A percentile compares a stretch with the other conserved stretches of the same genome.
Evolutionary conservation across 1,140 invertebrate species (phyloP).

Genomic region (Diabrotica undecimpunctata): DNA sequence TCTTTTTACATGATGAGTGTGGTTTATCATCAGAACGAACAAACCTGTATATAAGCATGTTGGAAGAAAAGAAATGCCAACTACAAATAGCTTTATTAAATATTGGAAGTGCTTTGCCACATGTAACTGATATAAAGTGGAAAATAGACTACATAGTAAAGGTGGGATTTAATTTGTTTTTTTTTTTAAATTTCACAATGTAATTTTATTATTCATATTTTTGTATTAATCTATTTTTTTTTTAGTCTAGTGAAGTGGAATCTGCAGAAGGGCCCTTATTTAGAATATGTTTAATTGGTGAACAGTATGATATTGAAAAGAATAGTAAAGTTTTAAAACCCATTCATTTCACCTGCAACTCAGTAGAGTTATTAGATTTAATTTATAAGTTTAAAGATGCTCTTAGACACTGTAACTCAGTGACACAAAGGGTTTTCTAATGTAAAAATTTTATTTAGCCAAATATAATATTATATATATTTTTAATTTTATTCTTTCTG

Average conservation of each 20-base stretch:
- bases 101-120: conserved; percentile 53
- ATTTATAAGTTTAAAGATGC: conserved; percentile 64
- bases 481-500: no score
- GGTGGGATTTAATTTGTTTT: conserved; percentile 42
- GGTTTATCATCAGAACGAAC: conserved; percentile 38
- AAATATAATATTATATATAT: no score
- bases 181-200: no score
- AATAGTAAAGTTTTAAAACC: conserved; percentile 48
- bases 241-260: conserved; percentile 49
- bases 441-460: no score
- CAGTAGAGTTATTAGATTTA: conserved; percentile 63
- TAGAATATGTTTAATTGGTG: conserved; percentile 47
- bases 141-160: conserved; percentile 58
- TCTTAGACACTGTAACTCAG: conserved; percentile 51
- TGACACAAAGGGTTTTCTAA: conserved; percentile 4
- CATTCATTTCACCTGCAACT: conserved; percentile 58
- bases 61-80: conserved; percentile 42
- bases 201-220: conserved; percentile 16
- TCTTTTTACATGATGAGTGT: conserved; percentile 41
- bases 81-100: conserved; percentile 48
- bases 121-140: conserved; percentile 64
- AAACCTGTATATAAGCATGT: conserved; percentile 45
- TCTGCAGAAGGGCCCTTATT: conserved; percentile 47
- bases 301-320: conserved; percentile 43
- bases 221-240: conserved; percentile 31